Evolutionary conservation across 2,888 invertebrate genomes (phyloP).

Genomic region (Himalopsyche anomala): DNA sequence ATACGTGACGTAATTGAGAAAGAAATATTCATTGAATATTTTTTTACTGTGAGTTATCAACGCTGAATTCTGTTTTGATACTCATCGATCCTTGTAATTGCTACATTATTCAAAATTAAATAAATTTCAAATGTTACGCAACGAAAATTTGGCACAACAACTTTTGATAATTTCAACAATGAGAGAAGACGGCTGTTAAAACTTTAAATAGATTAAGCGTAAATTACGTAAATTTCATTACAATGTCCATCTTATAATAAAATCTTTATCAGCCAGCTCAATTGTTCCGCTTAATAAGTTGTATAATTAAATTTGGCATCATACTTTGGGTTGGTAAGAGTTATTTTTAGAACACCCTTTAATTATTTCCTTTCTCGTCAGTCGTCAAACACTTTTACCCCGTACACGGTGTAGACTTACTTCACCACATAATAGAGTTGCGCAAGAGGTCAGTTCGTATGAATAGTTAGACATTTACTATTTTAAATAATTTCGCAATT

Average conservation of each 20-base stretch:
- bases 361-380: slow-evolving; percentile 23
- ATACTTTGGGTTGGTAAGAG: not conserved
- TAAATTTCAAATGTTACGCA: too few species aligned
- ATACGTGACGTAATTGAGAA: too few species aligned
- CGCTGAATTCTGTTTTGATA: too few species aligned
- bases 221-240: slow-evolving; percentile 22
- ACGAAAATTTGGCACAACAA: too few species aligned
- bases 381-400: slow-evolving; percentile 14
- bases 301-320: slow-evolving; percentile 14
- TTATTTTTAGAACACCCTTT: not conserved
- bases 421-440: not conserved
- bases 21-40: too few species aligned
- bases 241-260: not conserved
- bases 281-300: slow-evolving; percentile 20
- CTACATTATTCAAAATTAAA: too few species aligned
- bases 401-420: not conserved
- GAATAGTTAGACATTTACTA: too few species aligned
- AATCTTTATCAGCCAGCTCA: not conserved
- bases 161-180: not conserved
- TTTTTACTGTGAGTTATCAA: too few species aligned
- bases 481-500: too few species aligned
- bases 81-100: too few species aligned
- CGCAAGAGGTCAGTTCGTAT: not conserved
- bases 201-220: not conserved
- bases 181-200: not conserved